Evolutionary conservation across 2,797 vertebrate genomes (phyloP).

Genomic region (Tenualosa thibaudeaui): DNA sequence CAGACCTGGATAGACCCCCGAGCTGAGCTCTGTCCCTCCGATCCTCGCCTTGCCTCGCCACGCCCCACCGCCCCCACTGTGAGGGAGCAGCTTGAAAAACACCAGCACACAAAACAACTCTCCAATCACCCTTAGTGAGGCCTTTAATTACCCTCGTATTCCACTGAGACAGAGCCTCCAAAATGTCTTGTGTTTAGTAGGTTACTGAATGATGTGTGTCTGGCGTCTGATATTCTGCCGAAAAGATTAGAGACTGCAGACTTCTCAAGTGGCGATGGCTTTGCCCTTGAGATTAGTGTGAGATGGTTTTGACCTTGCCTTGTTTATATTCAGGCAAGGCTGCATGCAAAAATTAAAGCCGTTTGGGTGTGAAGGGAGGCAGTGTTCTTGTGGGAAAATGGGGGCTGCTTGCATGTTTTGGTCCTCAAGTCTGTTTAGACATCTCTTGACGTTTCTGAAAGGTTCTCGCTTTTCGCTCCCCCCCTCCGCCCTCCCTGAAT

Average conservation of each 20-base stretch:
- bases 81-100: not conserved
- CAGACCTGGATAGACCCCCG: not conserved
- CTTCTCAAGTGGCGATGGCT: not conserved
- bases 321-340: not conserved
- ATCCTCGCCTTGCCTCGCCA: not conserved
- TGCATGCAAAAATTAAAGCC: not conserved
- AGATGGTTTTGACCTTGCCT: not conserved
- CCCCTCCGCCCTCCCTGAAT: not conserved
- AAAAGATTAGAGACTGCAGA: not conserved
- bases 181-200: not conserved
- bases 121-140: not conserved
- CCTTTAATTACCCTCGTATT: not conserved
- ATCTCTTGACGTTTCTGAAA: constrained; percentile 16
- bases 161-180: not conserved
- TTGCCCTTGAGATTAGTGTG: not conserved
- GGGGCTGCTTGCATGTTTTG: not conserved
- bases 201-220: not conserved
- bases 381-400: not conserved
- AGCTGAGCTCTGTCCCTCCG: not conserved
- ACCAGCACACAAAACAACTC: not conserved
- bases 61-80: not conserved
- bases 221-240: not conserved
- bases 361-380: constrained; percentile 1
- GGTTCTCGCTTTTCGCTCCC: not conserved
- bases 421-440: not conserved